Evolutionary conservation across 2,797 vertebrate species (phyloP).

Genomic region (Erithacus rubecula): DNA sequence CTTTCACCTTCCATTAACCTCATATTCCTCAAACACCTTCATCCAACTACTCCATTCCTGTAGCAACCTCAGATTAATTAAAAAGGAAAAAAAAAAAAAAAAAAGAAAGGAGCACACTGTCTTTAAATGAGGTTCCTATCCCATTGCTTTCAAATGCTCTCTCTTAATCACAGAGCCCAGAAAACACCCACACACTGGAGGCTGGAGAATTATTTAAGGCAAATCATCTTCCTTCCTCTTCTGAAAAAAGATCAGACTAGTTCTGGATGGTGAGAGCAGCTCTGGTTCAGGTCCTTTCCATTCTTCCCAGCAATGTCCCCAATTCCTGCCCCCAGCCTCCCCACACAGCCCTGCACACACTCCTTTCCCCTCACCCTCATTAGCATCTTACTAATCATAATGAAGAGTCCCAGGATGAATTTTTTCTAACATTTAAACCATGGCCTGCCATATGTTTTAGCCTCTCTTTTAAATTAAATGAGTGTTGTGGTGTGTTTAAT

Average conservation of each 20-base stretch:
- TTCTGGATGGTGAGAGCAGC: not conserved
- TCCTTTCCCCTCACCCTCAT: not conserved
- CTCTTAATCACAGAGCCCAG: slow-evolving; percentile 49
- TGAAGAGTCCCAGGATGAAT: not conserved
- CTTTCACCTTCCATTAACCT: slow-evolving; percentile 58
- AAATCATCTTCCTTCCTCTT: slow-evolving; percentile 43
- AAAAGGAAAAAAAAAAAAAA: not conserved
- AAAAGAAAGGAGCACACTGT: not conserved
- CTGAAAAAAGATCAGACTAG: not conserved
- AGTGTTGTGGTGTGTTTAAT: slow-evolving; percentile 17
- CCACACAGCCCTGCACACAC: not conserved
- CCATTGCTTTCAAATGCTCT: slow-evolving; percentile 18
- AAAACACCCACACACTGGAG: slow-evolving; percentile 53
- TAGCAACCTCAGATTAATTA: slow-evolving; percentile 55
- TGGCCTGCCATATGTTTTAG: not conserved
- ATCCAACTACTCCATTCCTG: not conserved
- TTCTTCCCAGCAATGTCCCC: not conserved
- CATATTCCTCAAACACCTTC: slow-evolving; percentile 39
- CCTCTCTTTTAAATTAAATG: slow-evolving; percentile 17
- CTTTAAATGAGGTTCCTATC: slow-evolving; percentile 40
- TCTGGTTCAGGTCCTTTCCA: not conserved
- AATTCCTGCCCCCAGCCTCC: not conserved
- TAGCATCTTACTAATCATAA: not conserved
- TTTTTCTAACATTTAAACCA: not conserved
- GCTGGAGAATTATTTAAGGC: slow-evolving; percentile 46